Evolutionary conservation across 2,888 invertebrate genomes (phyloP).

Genomic region (Brachynemurus nebulosus): DNA sequence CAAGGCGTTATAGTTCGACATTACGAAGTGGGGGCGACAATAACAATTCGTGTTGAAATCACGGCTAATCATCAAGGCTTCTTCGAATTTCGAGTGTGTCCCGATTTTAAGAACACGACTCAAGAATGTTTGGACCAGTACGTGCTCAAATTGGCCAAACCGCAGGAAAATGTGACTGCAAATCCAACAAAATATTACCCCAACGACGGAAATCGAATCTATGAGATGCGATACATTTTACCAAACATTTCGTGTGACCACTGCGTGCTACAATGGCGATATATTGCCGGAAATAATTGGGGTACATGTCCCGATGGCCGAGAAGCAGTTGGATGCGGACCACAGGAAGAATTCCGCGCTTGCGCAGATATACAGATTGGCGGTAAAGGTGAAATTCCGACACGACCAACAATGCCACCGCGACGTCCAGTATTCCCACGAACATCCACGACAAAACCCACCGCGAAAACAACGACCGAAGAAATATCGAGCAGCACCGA

Average conservation of each 20-base stretch:
- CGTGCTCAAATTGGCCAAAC: slow-evolving; percentile 39
- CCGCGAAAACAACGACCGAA: slow-evolving; percentile 17
- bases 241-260: slow-evolving; percentile 60
- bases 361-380: slow-evolving; percentile 70
- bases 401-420: slow-evolving; percentile 34
- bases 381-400: slow-evolving; percentile 35
- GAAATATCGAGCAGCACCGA: slow-evolving; percentile 6
- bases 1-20: slow-evolving; percentile 69
- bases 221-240: slow-evolving; percentile 46
- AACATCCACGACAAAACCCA: slow-evolving; percentile 23
- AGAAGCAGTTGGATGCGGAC: slow-evolving; percentile 74
- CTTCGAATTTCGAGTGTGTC: slow-evolving; percentile 74
- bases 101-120: slow-evolving; percentile 51
- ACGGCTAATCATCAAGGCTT: slow-evolving; percentile 79
- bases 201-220: slow-evolving; percentile 62
- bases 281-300: slow-evolving; percentile 79
- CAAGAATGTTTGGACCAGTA: slow-evolving; percentile 68
- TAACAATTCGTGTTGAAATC: slow-evolving; percentile 66
- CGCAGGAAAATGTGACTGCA: slow-evolving; percentile 32
- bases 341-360: slow-evolving; percentile 77
- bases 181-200: slow-evolving; percentile 53
- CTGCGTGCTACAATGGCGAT: slow-evolving; percentile 81
- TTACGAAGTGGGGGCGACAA: slow-evolving; percentile 51
- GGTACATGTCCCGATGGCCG: slow-evolving; percentile 57
- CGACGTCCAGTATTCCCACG: slow-evolving; percentile 32